Evolutionary conservation across 2,888 invertebrate genomes (phyloP), one percentile per base, ranked within the genome.

Genomic region (Papilio elwesi): DNA sequence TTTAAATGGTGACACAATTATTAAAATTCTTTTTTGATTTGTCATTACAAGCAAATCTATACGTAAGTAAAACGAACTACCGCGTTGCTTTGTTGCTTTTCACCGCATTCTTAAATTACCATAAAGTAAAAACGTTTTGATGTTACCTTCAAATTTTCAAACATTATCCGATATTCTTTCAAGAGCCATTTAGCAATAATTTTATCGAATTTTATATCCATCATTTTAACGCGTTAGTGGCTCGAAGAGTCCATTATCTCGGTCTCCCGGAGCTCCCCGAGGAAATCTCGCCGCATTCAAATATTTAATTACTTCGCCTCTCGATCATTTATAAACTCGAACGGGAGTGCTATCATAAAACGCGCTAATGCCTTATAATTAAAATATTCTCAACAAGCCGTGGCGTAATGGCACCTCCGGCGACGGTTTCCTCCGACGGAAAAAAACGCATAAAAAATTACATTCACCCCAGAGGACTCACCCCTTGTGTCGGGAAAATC

Each of bases 331-430:
- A 90, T 92, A 93, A 92, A 93, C 90, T 90, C 87, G 84, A 82
- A 83, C 87, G 86, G 85, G 90, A 93, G 92, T 93, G 93, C 89
- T 92, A 93, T 93, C 93, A 93, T 93, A 93, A 93, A 93, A 92
- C 92, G 90, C 91, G 91, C 91, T 93, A 93, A 93, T 93, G 94
- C 93, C 91, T 92, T 93, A 93, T 94, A 94, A 94, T 94, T 94
- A 94, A 94, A 94, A 94, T 93, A 93, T 94, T 93, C 93, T 92
- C 94, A 94, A 94, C 94, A 92, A 93, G 92, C 93, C 94, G 94
- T 93, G 91, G 90, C 91, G 93, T 94, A 94, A 94, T 94, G 93
- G 94, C 93, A 92, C 93, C 92, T 92, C 91, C 87, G 90, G 92
- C 91, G 92, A 90, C 91, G 87, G 90, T 91, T 90, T 90, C 88